Conservation (phyloP, 2,113 vertebrate species). For the Trochalopteron elliotii region DNA sequence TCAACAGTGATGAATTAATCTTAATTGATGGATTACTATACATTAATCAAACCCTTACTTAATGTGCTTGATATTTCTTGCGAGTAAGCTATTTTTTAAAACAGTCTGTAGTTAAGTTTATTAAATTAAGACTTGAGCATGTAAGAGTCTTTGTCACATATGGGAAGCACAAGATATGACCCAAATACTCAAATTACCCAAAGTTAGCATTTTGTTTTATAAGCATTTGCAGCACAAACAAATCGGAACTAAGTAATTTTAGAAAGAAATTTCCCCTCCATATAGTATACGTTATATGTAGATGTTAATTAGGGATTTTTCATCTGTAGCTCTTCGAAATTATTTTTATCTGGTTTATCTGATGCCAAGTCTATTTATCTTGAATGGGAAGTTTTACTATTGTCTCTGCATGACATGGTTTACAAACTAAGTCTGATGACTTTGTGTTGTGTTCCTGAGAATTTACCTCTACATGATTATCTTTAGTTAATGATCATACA, state of each 20-base stretch:
- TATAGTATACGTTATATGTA: background rate
- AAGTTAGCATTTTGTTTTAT: background rate
- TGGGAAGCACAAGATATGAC: background rate
- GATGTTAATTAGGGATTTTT: background rate
- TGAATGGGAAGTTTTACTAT: background rate
- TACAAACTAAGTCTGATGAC: background rate
- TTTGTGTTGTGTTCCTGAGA: background rate
- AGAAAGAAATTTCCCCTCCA: background rate
- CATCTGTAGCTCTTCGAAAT: background rate
- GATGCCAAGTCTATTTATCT: background rate
- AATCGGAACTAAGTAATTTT: background rate
- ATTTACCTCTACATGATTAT: background rate
- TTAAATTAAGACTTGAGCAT: background rate
- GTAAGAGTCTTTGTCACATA: background rate
- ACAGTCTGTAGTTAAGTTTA: background rate
- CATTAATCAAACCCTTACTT: conserved; percentile 15
- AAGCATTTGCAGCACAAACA: background rate
- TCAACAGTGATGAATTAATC: background rate
- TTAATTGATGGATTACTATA: conserved; percentile 9
- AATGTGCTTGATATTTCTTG: background rate
- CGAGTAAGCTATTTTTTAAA: background rate
- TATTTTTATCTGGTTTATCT: background rate
- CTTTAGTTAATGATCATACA: background rate
- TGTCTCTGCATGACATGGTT: background rate
- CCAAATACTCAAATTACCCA: background rate